Base-by-base conservation (phyloP, 2,113 vertebrate species). In the Odobenus rosmarus region DNA sequence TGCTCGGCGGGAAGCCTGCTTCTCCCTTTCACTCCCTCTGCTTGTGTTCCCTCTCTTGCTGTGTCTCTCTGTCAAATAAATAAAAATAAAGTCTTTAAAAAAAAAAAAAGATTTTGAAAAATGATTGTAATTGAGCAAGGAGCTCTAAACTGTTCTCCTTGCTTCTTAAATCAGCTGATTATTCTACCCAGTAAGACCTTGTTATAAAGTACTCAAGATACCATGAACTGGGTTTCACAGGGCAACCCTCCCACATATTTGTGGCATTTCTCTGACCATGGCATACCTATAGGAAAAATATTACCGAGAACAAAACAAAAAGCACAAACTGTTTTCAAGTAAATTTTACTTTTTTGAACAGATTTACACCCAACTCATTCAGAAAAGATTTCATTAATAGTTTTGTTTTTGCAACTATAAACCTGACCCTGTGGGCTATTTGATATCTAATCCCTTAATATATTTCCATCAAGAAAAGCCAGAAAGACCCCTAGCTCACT, bases 311-410 rank as follows among this genome's bases (percentile, higher is more conserved):
- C 74, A 74, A 53, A 86, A 84, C 21, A 69, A 33, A 61, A 95
- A 88, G 23, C 3, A 69, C 10, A 81, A 64, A 57, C 24, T 42
- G 26, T 79, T 79, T 57, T 79, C 55, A 83, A 79, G 53, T 84
- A 79, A 84, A 83, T 67, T 77, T 79, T 84, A 69, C 16, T n/a
- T 49, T 69, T 90, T 53, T 49, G 5, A 91, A 79, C 15, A 28
- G 36, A 93, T 92, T 97, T 80, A 91, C 18, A 76, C 21, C 21
- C 21, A 39, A 84, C 57, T 96, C 81, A 42, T 61, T 76, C 12
- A 81, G n/a, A 74, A 92, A 79, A 93, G 11, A 42, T 91, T 86
- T 88, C 67, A 61, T 93, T 88, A 83, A 19, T 92, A 71, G 55
- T 55, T 88, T 94, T 94, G 46, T 46, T 76, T 86, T 89, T 96